These are phyloP conservation scores for Chromobotia macracanthus DNA, from an alignment of 2,797 vertebrate species.

Conservation along the genomic window DNA sequence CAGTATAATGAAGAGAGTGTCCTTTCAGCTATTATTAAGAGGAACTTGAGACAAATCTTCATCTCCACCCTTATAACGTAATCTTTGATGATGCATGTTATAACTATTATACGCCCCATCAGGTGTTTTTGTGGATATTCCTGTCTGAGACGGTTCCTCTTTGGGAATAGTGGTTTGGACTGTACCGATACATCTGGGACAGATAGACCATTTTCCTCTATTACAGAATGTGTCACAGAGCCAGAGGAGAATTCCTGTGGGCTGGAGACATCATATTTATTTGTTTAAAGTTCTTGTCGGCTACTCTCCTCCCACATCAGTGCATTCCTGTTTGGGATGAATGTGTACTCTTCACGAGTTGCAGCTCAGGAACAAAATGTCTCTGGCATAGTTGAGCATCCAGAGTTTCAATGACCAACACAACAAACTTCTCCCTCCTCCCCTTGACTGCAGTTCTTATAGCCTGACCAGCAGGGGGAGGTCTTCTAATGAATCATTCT, in stretches of 20 bases:
- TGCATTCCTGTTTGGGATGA: constrained; percentile 74
- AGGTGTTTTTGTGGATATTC: constrained; percentile 52
- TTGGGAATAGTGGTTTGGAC: constrained; percentile 52
- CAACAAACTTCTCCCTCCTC: constrained; percentile 13
- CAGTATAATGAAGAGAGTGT: not conserved
- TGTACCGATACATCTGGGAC: constrained; percentile 85
- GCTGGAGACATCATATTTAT: constrained; percentile 89
- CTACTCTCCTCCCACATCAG: constrained; percentile 67
- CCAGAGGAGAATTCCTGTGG: constrained; percentile 91
- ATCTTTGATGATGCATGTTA: constrained; percentile 5
- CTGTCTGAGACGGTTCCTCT: constrained; percentile 71
- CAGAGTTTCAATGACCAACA: constrained; percentile 62
- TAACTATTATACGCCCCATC: not conserved
- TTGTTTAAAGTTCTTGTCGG: constrained; percentile 83
- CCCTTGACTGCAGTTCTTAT: constrained; percentile 51
- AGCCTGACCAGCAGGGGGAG: constrained; percentile 76
- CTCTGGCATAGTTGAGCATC: constrained; percentile 78
- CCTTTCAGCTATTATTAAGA: constrained; percentile 1
- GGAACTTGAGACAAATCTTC: constrained; percentile 18
- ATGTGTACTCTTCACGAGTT: constrained; percentile 72
- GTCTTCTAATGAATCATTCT: constrained; percentile 46
- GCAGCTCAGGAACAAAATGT: constrained; percentile 89
- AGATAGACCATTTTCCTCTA: constrained; percentile 85
- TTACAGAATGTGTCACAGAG: constrained; percentile 78
- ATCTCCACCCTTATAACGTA: constrained; percentile 13